These are phyloP conservation scores for Homalodisca vitripennis DNA, from an alignment of 1,140 invertebrate species.

Conservation along the genomic window DNA sequence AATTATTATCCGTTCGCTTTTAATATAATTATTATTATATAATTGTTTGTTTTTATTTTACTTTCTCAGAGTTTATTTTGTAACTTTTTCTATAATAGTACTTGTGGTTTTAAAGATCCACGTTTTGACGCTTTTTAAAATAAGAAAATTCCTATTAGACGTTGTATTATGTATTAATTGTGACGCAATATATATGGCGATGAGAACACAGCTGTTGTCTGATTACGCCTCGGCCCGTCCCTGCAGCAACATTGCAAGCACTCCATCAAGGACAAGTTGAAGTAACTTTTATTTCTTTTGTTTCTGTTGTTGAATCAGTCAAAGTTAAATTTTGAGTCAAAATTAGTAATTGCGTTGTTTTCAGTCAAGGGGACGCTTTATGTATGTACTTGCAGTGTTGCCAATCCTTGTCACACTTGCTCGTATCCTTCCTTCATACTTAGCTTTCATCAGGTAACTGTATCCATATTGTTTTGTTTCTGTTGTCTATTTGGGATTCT, in stretches of 20 bases:
- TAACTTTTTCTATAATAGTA: constrained; percentile 40
- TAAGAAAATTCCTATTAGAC: constrained; percentile 50
- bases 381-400: constrained; percentile 42
- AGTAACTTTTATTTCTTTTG: constrained; percentile 33
- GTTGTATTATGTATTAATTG: constrained; percentile 40
- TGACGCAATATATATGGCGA: constrained; percentile 38
- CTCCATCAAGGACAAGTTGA: constrained; percentile 40
- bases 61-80: constrained; percentile 42
- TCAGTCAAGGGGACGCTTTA: constrained; percentile 22
- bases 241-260: constrained; percentile 40
- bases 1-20: constrained; percentile 31
- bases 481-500: too few species aligned
- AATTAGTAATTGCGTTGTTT: constrained; percentile 12
- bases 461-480: too few species aligned
- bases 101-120: constrained; percentile 36
- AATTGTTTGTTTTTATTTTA: constrained; percentile 39
- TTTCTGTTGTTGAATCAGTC: background rate
- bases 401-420: constrained; percentile 15
- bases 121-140: constrained; percentile 43
- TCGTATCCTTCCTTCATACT: constrained; percentile 31
- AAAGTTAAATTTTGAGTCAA: background rate
- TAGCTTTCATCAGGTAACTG: constrained; percentile 18
- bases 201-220: constrained; percentile 36
- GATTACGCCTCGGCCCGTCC: constrained; percentile 17
- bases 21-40: constrained; percentile 37